Evolutionary conservation across 2,797 vertebrate genomes (phyloP), one percentile per base, ranked within the genome.

Genomic region (Euthynnus affinis): DNA sequence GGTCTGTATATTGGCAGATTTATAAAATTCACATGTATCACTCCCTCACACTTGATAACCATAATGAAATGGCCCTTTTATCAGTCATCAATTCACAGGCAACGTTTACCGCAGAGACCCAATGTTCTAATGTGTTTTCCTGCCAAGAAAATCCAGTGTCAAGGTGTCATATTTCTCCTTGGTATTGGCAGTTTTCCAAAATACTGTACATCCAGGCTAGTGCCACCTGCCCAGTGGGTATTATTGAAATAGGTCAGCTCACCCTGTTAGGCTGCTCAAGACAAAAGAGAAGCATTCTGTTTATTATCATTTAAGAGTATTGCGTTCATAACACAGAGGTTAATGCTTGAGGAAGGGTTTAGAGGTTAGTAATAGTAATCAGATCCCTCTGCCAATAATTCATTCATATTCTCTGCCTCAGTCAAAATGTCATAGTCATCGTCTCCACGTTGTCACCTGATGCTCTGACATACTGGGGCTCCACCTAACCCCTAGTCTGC

Each of bases 241-340:
- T 86, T 71, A 63, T 51, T 81, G 76, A 89, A 90, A 84, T 87
- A 84, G 87, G 80, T 76, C 88, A 78, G 23, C 60, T 83, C 74
- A 71, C 68, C 72, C 73, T 49, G 29, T 29, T 34, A 22, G n/a
- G 27, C 25, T 46, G 46, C 46, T 80, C 20, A 63, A n/a, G 40
- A 71, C 37, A 53, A 62, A 18, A 67, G 14, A 5, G 15, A 68
- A 40, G 3, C 17, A 23, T 51, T 58, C 2, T n/a, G 15, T 44
- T 44, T 51, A 42, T 62, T 42, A 59, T 32, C 22, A 56, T 67
- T 34, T 49, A 2, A 34, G 64, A 29, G 12, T 15, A 34, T 23
- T 20, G 0, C 6, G 27, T 17, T 66, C 3, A 58, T 57, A 44
- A 51, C 18, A 20, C 18, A 0, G 2, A 46, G 44, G 3, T 46